phyloP scores from a whole-genome alignment of 2,888 invertebrate genomes.

The Clusia tigrina region DNA sequence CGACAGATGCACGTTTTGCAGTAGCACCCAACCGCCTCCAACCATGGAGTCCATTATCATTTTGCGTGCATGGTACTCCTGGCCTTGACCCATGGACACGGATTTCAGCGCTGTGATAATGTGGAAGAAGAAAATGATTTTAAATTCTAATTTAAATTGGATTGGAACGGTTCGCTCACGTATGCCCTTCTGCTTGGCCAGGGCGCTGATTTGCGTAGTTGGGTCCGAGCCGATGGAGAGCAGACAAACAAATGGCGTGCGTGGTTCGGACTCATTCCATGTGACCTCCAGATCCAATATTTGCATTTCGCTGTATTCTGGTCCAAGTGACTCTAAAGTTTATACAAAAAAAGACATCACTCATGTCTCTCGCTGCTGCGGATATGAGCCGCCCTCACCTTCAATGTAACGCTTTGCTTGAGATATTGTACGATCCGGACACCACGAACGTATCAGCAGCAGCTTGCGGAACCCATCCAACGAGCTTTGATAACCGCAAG shows the following conservation, averaged over 20 bases:
- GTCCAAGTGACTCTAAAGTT: slow-evolving; percentile 78
- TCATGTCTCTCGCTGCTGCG: slow-evolving; percentile 10
- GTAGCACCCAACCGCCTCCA: slow-evolving; percentile 89
- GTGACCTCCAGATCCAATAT: slow-evolving; percentile 91
- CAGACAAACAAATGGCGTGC: slow-evolving; percentile 90
- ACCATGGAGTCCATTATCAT: slow-evolving; percentile 82
- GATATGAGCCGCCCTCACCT: slow-evolving; percentile 66
- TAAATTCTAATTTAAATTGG: background rate
- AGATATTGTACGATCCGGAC: slow-evolving; percentile 92
- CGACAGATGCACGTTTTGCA: slow-evolving; percentile 96
- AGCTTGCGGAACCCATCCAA: slow-evolving; percentile 90
- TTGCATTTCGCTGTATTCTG: slow-evolving; percentile 89
- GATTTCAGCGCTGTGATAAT: slow-evolving; percentile 80
- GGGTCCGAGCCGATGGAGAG: slow-evolving; percentile 96
- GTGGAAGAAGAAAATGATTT: background rate
- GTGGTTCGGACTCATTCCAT: slow-evolving; percentile 87
- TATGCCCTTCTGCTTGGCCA: slow-evolving; percentile 87
- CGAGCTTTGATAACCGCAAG: slow-evolving; percentile 85
- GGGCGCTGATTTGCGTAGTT: slow-evolving; percentile 86
- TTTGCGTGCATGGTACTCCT: slow-evolving; percentile 84
- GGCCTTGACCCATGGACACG: slow-evolving; percentile 98
- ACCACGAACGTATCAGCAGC: slow-evolving; percentile 90
- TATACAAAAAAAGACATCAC: background rate
- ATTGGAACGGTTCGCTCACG: slow-evolving; percentile 68
- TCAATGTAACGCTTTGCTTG: slow-evolving; percentile 92